phyloP scores from a whole-genome alignment of 2,888 invertebrate genomes.

The Nyleta sp. region DNA sequence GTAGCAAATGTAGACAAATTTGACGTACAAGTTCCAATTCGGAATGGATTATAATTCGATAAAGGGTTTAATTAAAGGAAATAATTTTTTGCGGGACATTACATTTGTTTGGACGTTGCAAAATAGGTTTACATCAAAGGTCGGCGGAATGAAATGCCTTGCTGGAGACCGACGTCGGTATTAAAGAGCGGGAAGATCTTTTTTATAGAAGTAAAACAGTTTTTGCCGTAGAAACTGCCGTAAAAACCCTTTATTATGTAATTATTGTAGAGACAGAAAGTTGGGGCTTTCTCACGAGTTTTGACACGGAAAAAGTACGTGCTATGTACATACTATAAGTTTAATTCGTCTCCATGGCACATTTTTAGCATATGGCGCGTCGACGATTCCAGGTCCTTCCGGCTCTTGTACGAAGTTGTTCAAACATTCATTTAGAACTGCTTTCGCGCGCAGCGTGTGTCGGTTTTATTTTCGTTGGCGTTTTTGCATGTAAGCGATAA shows the following conservation, averaged over 20 bases:
- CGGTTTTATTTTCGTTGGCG: conserved; percentile 20
- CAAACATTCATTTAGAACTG: conserved; percentile 25
- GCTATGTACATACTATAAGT: conserved; percentile 24
- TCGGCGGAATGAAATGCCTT: too few species aligned
- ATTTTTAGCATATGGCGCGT: conserved; percentile 50
- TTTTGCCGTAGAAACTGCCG: neutral
- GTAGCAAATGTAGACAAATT: too few species aligned
- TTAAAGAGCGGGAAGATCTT: too few species aligned
- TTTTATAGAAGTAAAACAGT: neutral
- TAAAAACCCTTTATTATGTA: conserved; percentile 36
- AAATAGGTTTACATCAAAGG: too few species aligned
- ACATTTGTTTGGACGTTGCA: too few species aligned
- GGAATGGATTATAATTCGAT: too few species aligned
- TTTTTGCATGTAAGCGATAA: conserved; percentile 8
- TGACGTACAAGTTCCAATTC: too few species aligned
- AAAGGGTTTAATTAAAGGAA: too few species aligned
- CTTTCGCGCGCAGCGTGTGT: conserved; percentile 15
- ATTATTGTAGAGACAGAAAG: conserved; percentile 33
- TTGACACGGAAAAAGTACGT: conserved; percentile 39
- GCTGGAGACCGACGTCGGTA: too few species aligned
- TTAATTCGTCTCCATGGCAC: conserved; percentile 41
- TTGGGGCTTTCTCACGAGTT: conserved; percentile 39
- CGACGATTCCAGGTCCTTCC: conserved; percentile 28
- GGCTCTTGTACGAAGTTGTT: conserved; percentile 19
- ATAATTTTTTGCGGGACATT: too few species aligned